Evolutionary conservation across 2,797 vertebrate species (phyloP), one percentile per base, ranked within the genome.

Genomic region (Allobates femoralis): DNA sequence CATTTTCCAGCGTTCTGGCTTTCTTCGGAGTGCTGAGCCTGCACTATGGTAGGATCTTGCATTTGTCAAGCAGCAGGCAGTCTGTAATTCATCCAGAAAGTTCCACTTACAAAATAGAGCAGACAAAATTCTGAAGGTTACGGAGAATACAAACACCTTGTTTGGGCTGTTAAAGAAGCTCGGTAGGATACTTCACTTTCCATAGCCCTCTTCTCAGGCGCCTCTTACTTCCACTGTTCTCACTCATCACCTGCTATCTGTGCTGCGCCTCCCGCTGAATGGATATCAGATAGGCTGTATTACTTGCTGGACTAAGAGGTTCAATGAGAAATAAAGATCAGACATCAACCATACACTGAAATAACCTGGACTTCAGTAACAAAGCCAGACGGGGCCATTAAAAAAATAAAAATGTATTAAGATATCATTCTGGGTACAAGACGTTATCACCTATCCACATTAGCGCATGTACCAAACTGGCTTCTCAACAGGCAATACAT

Each of bases 51-150:
- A 69, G 66, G 77, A 55, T 56, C 71, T 30, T 81, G 56, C 79
- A 81, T 86, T 83, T 75, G 56, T 82, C 79, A 86, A 86, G 79
- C 50, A 76, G 85, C 79, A 86, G 78, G 64, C 84, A 86, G 79
- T 18, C 79, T 60, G 71, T 41, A 81, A 77, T 77, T 83, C 58
- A 81, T 64, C 77, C 56, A 74, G 53, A 85, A 85, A n/a, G 66
- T 85, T 80, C 84, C 67, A 62, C 77, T 73, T n/a, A 51, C 15
- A 78, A 86, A 60, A 85, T 58, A 67, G 56, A 79, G 60, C 37
- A 69, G 30, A 37, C 28, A 26, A 58, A 58, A 83, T 32, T 74
- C 18, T 55, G 53, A 83, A 71, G 67, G 26, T 84, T 77, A 37
- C 30, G 23, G 23, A 64, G 73, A 77, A 77, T 66, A 53, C 60